phyloP scores from a whole-genome alignment of 2,888 invertebrate genomes.

The Blastobasis adustella region DNA sequence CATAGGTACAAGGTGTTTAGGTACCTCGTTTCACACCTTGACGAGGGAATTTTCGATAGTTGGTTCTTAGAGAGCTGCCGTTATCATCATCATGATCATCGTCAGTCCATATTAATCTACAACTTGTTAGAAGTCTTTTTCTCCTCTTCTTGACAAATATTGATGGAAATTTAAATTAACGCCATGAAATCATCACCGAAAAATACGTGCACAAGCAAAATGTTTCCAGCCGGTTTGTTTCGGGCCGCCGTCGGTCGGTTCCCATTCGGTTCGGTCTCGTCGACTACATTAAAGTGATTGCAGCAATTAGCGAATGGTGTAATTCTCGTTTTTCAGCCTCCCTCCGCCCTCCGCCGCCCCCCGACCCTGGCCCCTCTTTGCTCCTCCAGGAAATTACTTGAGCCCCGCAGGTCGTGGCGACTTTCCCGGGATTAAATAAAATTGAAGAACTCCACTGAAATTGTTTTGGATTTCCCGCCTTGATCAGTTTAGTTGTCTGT shows the following conservation, averaged over 20 bases:
- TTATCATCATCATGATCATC: no score
- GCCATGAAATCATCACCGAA: no score
- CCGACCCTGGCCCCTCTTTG: constrained; percentile 21
- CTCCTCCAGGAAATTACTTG: constrained; percentile 57
- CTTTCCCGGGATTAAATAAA: constrained; percentile 63
- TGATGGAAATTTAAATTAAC: no score
- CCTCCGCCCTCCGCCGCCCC: constrained; percentile 28
- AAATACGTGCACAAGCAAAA: no score
- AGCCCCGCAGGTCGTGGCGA: constrained; percentile 58
- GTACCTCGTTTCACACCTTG: no score
- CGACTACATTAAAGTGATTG: constrained; percentile 73
- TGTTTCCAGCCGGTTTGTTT: constrained; percentile 31
- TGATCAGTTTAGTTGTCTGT: constrained; percentile 46
- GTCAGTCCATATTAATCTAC: no score
- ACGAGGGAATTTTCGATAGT: no score
- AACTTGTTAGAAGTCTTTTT: no score
- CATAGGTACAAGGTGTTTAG: no score
- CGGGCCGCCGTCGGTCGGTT: constrained; percentile 46
- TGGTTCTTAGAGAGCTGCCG: no score
- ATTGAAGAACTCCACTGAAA: constrained; percentile 63
- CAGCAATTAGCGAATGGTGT: constrained; percentile 72
- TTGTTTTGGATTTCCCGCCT: constrained; percentile 58
- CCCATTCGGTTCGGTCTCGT: constrained; percentile 54
- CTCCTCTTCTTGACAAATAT: no score
- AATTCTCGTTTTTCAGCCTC: constrained; percentile 67